Base-by-base conservation (phyloP, 2,797 vertebrate species). In the Cryptoprocta ferox region DNA sequence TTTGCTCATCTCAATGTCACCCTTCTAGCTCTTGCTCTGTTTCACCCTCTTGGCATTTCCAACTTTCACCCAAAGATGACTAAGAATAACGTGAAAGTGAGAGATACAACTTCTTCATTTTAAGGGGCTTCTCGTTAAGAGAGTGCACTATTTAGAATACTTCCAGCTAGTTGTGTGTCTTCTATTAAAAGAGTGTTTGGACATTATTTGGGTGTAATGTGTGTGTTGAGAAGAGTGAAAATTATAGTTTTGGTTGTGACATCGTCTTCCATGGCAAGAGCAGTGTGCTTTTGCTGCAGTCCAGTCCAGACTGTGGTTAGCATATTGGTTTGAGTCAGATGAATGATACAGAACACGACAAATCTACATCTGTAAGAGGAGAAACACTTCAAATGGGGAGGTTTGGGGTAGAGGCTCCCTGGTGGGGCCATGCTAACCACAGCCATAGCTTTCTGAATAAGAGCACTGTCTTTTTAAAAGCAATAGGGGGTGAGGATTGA, bases 401-500 rank as follows among this genome's bases (percentile, higher is more conserved):
- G 68, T 65, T 30, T 70, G 53, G 89, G 71, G 73, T 3, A 30
- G 28, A 66, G 76, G 61, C 73, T 76, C 93, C 87, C 82, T 37
- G 39, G 39, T 93, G 97, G 80, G 97, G n/a, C 81, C 91, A 53
- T 63, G 88, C 50, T 68, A 92, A 75, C 53, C 81, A 82, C 76
- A 83, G 61, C 91, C 91, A 61, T 39, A 96, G 86, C 83, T 95
- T 93, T 59, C 82, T 75, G 86, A 70, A 89, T 76, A 97, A 96
- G 97, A 96, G 63, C 56, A 5, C 35, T 98, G 98, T 98, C 96
- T 97, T 98, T 98, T 98, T 98, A 98, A 98, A 98, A 98, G 97
- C 97, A 35, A 95, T 94, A 97, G 98, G 98, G 98, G 98, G 96
- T 15, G 96, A 95, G 92, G 97, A 97, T 92, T 94, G 97, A 97